Conservation (phyloP, 2,888 invertebrate genomes). For the Augiades crinisus region DNA sequence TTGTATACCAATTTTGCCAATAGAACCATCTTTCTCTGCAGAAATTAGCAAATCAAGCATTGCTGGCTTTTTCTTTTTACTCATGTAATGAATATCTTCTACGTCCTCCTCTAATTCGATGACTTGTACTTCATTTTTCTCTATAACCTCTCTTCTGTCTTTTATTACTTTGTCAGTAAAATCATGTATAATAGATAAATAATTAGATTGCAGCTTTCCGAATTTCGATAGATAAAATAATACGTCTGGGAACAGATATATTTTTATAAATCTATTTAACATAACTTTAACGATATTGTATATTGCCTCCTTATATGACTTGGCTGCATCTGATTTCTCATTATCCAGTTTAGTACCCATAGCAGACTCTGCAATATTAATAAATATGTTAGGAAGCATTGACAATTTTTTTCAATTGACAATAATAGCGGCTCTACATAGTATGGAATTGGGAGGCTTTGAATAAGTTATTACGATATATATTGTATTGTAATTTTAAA, state of each 20-base stretch:
- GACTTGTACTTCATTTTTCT: constrained; percentile 33
- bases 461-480: too few relatives aligned
- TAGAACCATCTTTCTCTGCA: constrained; percentile 66
- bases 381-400: too few relatives aligned
- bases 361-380: constrained; percentile 78
- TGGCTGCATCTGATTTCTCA: constrained; percentile 53
- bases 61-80: constrained; percentile 67
- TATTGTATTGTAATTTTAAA: not conserved
- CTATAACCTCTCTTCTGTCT: constrained; percentile 46
- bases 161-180: constrained; percentile 47
- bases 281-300: constrained; percentile 64
- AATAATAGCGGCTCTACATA: too few relatives aligned
- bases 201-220: constrained; percentile 68
- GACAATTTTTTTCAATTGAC: too few relatives aligned
- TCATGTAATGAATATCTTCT: constrained; percentile 24
- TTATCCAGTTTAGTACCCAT: constrained; percentile 84
- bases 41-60: constrained; percentile 76
- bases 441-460: too few relatives aligned
- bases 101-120: constrained; percentile 31
- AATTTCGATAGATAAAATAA: constrained; percentile 77
- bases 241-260: constrained; percentile 79
- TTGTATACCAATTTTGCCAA: constrained; percentile 73
- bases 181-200: constrained; percentile 54
- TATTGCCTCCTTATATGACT: constrained; percentile 81
- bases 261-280: constrained; percentile 61